phyloP scores from a whole-genome alignment of 2,113 vertebrate genomes.

The Xenus cinereus region DNA sequence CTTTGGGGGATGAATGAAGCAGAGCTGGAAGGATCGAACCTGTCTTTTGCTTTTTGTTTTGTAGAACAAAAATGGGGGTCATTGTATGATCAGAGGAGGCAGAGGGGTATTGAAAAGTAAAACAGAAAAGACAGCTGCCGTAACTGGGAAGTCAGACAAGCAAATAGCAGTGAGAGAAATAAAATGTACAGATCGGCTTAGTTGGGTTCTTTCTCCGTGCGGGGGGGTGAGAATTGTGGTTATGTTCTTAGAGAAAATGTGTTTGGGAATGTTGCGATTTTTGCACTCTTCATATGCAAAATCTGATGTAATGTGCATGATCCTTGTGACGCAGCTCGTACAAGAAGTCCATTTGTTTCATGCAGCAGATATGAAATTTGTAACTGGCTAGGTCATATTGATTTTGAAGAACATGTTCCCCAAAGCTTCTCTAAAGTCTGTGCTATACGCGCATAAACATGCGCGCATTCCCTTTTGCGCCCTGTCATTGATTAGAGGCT shows the following conservation, averaged over 20 bases:
- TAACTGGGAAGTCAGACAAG: not conserved
- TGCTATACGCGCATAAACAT: conserved; percentile 30
- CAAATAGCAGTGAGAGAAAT: not conserved
- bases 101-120: not conserved
- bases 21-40: not conserved
- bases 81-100: not conserved
- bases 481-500: conserved; percentile 57
- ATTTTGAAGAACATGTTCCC: conserved; percentile 46
- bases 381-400: conserved; percentile 43
- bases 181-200: not conserved
- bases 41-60: not conserved
- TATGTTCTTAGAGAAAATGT: not conserved
- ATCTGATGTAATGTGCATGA: not conserved
- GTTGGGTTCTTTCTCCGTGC: not conserved
- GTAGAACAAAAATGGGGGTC: not conserved
- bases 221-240: not conserved
- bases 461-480: conserved; percentile 38
- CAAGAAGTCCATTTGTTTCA: conserved; percentile 39
- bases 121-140: not conserved
- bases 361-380: conserved; percentile 36
- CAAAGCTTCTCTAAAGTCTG: conserved; percentile 49
- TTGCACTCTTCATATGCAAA: not conserved
- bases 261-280: not conserved
- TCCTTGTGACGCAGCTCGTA: conserved; percentile 13
- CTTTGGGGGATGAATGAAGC: not conserved